Conservation (phyloP, 2,797 vertebrate species). For the Clangula hyemalis region DNA sequence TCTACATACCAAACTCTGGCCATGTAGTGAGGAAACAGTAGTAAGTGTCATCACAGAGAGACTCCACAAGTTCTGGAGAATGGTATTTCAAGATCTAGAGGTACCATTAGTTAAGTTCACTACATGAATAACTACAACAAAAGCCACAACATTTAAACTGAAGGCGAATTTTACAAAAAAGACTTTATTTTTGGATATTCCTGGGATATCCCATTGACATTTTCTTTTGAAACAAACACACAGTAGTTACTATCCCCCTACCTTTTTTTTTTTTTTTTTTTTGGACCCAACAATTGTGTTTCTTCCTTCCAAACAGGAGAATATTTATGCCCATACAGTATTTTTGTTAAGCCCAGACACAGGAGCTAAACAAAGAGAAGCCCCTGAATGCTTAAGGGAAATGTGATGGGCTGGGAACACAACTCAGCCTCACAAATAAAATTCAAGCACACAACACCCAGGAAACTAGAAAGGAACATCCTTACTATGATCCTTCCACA, state of each 20-base stretch:
- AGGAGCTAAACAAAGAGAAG: conserved; percentile 1
- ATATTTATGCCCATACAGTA: neutral
- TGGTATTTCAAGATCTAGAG: neutral
- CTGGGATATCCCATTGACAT: neutral
- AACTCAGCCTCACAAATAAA: conserved; percentile 38
- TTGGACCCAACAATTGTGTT: neutral
- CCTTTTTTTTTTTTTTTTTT: neutral
- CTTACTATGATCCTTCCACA: neutral
- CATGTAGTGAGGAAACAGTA: neutral
- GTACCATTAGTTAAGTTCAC: neutral
- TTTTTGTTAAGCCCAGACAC: conserved; percentile 32
- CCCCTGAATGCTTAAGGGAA: conserved; percentile 11
- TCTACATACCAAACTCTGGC: conserved; percentile 7
- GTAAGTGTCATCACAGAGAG: neutral
- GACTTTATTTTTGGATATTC: neutral
- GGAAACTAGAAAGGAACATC: neutral
- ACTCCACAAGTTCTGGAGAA: neutral
- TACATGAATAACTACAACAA: neutral
- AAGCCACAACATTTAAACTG: neutral
- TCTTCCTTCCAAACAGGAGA: conserved; percentile 18
- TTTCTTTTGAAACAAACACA: neutral
- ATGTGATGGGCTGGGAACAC: neutral
- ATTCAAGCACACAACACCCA: neutral
- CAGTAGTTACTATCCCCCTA: neutral
- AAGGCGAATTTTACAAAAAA: conserved; percentile 15